Conservation (phyloP, 2,888 invertebrate species). For the Hemaris fuciformis region DNA sequence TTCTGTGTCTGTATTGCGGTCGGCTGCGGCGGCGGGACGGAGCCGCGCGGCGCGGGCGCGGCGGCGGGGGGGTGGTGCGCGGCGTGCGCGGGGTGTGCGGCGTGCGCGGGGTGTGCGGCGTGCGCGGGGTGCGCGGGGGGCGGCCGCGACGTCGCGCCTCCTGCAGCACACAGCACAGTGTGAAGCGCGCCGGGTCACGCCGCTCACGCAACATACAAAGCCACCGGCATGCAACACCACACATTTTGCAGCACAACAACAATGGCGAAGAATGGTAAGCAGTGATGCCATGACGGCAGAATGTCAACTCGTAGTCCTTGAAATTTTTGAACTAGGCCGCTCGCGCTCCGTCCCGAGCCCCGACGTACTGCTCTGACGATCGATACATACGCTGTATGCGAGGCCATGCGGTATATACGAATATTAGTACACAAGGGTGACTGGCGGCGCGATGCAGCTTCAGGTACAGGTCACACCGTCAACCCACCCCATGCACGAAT, state of each 20-base stretch:
- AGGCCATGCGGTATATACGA: neutral
- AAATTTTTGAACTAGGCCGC: conserved; percentile 47
- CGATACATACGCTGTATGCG: neutral
- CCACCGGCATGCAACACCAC: conserved; percentile 10
- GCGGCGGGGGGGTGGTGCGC: conserved; percentile 18
- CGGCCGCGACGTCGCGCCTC: conserved; percentile 18
- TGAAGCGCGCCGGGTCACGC: neutral
- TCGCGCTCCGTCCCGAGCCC: neutral
- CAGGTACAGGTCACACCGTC: conserved; percentile 24
- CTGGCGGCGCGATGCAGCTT: neutral
- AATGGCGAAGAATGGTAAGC: conserved; percentile 21
- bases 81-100: conserved; percentile 17
- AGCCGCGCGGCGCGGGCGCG: conserved; percentile 4
- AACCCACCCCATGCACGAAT: conserved; percentile 67
- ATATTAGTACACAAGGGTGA: neutral
- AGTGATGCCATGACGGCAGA: conserved; percentile 18
- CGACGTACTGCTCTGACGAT: neutral
- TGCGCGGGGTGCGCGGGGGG: conserved; percentile 17
- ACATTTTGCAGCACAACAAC: neutral
- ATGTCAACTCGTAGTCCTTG: conserved; percentile 43
- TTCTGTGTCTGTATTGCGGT: conserved; percentile 28
- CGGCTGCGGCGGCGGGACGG: conserved; percentile 24
- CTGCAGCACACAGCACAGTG: conserved; percentile 21
- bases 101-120: conserved; percentile 20
- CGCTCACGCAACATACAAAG: conserved; percentile 1